Conservation (phyloP, 2,113 vertebrate species). For the Xyliphius kryptos region DNA sequence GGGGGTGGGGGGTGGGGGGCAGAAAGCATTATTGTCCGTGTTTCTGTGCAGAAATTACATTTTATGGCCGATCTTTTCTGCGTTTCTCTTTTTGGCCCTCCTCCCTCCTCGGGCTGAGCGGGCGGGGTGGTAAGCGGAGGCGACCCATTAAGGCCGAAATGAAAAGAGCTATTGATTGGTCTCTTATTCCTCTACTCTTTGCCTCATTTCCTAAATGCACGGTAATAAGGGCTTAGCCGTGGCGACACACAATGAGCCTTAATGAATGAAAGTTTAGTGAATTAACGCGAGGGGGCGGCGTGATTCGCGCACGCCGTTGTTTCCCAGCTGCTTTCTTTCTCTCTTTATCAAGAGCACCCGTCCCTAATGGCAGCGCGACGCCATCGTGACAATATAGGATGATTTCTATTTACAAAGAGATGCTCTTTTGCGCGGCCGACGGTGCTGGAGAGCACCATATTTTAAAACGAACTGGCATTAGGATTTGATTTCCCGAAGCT, state of each 20-base stretch:
- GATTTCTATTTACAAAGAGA: slow-evolving; percentile 78
- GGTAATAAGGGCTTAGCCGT: slow-evolving; percentile 89
- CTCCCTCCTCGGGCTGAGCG: no score
- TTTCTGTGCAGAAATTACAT: slow-evolving; percentile 94
- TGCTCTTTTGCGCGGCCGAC: slow-evolving; percentile 53
- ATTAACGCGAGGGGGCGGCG: slow-evolving; percentile 73
- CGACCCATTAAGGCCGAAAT: slow-evolving; percentile 94
- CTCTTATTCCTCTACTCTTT: slow-evolving; percentile 93
- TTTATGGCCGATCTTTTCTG: slow-evolving; percentile 92
- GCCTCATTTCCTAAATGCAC: slow-evolving; percentile 93
- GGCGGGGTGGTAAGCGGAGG: slow-evolving; percentile 70
- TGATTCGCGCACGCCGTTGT: slow-evolving; percentile 87
- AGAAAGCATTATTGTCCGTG: slow-evolving; percentile 92
- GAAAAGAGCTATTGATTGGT: slow-evolving; percentile 99
- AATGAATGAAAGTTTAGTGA: slow-evolving; percentile 95
- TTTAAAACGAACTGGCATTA: slow-evolving; percentile 70
- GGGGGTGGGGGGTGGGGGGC: slow-evolving; percentile 66
- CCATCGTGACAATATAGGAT: slow-evolving; percentile 85
- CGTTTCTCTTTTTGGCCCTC: slow-evolving; percentile 32
- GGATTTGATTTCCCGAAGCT: slow-evolving; percentile 76
- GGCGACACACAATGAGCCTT: slow-evolving; percentile 88
- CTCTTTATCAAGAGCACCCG: slow-evolving; percentile 76
- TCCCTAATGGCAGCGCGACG: slow-evolving; percentile 82
- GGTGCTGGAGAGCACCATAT: slow-evolving; percentile 59
- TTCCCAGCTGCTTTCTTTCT: slow-evolving; percentile 49